Evolutionary conservation across 2,113 vertebrate species (phyloP).

Genomic region (Rhodinocichla rosea): DNA sequence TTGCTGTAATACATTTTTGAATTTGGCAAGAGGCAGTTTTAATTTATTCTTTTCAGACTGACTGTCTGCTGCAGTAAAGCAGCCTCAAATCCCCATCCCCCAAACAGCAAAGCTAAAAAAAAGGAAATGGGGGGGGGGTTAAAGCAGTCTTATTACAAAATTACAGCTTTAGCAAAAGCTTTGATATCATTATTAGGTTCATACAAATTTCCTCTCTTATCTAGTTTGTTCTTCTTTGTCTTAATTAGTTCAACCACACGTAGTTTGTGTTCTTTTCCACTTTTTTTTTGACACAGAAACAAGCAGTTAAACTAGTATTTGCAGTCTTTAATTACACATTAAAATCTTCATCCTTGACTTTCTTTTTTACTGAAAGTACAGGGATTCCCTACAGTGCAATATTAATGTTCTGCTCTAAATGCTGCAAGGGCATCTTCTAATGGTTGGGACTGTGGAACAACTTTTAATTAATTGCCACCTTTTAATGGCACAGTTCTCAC

Average conservation of each 20-base stretch:
- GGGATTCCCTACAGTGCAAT: slow-evolving; percentile 37
- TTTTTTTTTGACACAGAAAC: slow-evolving; percentile 12
- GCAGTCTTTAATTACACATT: slow-evolving; percentile 31
- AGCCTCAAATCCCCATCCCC: background rate
- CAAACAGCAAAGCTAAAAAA: background rate
- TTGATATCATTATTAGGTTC: slow-evolving; percentile 52
- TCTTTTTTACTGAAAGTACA: background rate
- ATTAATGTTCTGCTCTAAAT: background rate
- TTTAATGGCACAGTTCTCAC: background rate
- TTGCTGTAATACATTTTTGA: background rate
- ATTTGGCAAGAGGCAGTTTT: background rate
- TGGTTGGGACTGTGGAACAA: background rate
- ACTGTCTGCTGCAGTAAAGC: background rate
- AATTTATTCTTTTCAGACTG: background rate
- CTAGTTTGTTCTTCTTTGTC: slow-evolving; percentile 43
- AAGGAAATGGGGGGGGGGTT: background rate
- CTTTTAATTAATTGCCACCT: slow-evolving; percentile 52
- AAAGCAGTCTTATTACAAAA: background rate
- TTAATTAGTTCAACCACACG: slow-evolving; percentile 15
- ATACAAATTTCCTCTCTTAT: slow-evolving; percentile 54
- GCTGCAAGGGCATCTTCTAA: slow-evolving; percentile 30
- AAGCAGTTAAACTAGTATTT: slow-evolving; percentile 48
- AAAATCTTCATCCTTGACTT: slow-evolving; percentile 23
- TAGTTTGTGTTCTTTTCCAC: background rate
- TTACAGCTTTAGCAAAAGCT: background rate